Conservation (phyloP, 2,797 vertebrate species). For the Ceyx erithaca region DNA sequence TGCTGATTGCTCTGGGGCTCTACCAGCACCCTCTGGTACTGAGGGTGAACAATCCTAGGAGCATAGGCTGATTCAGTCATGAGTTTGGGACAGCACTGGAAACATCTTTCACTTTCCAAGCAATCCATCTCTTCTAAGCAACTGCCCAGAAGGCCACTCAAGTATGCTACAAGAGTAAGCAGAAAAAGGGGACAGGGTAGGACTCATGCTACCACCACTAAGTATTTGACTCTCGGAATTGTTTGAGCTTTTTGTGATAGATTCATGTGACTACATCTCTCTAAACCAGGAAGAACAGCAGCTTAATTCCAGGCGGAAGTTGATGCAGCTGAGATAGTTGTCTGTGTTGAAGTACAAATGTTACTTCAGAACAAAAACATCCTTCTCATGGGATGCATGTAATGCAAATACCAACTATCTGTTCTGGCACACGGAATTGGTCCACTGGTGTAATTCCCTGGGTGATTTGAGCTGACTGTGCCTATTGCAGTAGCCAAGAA, state of each 20-base stretch:
- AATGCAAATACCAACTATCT: not conserved
- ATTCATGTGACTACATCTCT: not conserved
- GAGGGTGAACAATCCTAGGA: not conserved
- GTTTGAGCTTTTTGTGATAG: not conserved
- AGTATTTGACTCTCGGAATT: not conserved
- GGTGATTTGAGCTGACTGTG: not conserved
- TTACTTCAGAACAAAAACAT: not conserved
- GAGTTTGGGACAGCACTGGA: not conserved
- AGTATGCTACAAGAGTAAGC: accelerated
- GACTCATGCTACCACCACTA: not conserved
- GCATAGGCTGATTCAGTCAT: not conserved
- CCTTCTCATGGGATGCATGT: not conserved
- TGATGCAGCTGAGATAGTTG: not conserved
- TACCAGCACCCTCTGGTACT: not conserved
- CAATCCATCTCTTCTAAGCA: not conserved
- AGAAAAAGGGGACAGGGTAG: not conserved
- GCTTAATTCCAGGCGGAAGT: not conserved
- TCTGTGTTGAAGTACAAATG: not conserved
- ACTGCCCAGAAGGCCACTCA: not conserved
- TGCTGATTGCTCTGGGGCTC: not conserved
- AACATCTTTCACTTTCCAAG: not conserved
- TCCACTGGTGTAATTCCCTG: not conserved
- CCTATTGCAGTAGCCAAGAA: not conserved
- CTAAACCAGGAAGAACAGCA: not conserved
- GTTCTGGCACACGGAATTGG: not conserved